A percentile compares a stretch with the other conserved stretches of the same genome.
Conservation (phyloP, 2,113 vertebrate species). For the Caranx ignobilis region DNA sequence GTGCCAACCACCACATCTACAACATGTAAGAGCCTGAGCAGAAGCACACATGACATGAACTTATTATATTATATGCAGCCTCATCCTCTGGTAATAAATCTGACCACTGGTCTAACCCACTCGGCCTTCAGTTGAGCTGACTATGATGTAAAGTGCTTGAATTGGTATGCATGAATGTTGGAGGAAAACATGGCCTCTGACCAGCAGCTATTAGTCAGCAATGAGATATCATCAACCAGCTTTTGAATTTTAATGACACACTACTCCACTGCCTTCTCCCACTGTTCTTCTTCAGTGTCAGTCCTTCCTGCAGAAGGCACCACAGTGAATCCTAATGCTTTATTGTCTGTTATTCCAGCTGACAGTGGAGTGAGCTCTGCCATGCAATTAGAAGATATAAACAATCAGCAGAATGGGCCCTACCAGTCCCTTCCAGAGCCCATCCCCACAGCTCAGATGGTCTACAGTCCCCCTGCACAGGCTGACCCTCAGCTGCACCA, state of each 20-base stretch:
- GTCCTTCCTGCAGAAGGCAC: constrained; percentile 33
- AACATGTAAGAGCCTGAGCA: constrained; percentile 87
- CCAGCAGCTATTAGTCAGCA: constrained; percentile 49
- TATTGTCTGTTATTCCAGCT: constrained; percentile 83
- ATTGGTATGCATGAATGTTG: not conserved
- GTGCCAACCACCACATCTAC: constrained; percentile 85
- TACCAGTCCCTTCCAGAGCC: constrained; percentile 88
- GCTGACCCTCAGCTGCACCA: constrained; percentile 77
- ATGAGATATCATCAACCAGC: constrained; percentile 31
- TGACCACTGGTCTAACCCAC: not conserved
- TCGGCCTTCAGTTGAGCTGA: not conserved
- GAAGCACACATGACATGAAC: constrained; percentile 7
- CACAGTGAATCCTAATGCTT: constrained; percentile 33
- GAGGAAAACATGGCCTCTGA: not conserved
- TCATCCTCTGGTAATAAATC: constrained; percentile 1
- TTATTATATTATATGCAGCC: not conserved
- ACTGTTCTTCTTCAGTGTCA: constrained; percentile 14
- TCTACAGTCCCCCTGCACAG: constrained; percentile 77
- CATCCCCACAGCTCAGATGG: constrained; percentile 78
- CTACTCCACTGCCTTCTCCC: not conserved
- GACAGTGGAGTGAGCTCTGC: constrained; percentile 90
- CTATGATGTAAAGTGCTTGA: constrained; percentile 8
- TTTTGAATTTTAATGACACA: constrained; percentile 52
- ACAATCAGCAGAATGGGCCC: constrained; percentile 90
- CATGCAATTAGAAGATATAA: constrained; percentile 88